Base-by-base conservation (phyloP, 2,113 vertebrate species). In the Zosterops borbonicus region DNA sequence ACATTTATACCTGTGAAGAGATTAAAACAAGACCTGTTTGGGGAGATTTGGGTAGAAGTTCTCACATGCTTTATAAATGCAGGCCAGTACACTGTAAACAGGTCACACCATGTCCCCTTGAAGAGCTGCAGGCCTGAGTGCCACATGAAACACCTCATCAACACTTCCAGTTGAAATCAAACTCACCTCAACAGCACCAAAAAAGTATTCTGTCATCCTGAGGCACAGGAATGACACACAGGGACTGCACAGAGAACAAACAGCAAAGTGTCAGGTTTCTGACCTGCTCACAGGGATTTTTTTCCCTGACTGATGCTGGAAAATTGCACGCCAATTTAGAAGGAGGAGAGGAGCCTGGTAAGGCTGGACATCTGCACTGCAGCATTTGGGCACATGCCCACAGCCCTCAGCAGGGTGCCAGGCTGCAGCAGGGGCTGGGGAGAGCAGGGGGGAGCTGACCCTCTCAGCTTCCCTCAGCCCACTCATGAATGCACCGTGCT, bases 1-100 rank as follows among this genome's bases (percentile, higher is more conserved):
- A 62, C 55, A n/a, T 74, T 82, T 77, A 60, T 93, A 86, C 33
- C 28, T 92, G 70, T 74, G 81, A 92, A 80, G 42, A 86, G 24
- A 88, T 56, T 39, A 77, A 85, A 95, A 63, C n/a, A 62, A 41
- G 62, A 41, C 19, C 9, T 85, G 13, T 73, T 33, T 58, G 22
- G 39, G n/a, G 20, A 73, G 5, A 58, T 39, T 8, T 24, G 7
- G 31, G 35, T 27, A 50, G 46, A 87, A 76, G 70, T 53, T 84
- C 15, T 83, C 59, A 63, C 7, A 21, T 0, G 0, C 14, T 67
- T 62, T 59, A 67, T 29, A 74, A 91, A 69, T 11, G 8, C 58
- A 80, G 65, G n/a, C 22, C 29, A 74, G 17, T 20, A 41, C 0
- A 3, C 14, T 41, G 9, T 17, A 11, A 88, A 29, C 17, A 56